A percentile compares a stretch with the other conserved stretches of the same genome.
Conservation (phyloP, 2,888 invertebrate species). For the Morpho deidamia region DNA sequence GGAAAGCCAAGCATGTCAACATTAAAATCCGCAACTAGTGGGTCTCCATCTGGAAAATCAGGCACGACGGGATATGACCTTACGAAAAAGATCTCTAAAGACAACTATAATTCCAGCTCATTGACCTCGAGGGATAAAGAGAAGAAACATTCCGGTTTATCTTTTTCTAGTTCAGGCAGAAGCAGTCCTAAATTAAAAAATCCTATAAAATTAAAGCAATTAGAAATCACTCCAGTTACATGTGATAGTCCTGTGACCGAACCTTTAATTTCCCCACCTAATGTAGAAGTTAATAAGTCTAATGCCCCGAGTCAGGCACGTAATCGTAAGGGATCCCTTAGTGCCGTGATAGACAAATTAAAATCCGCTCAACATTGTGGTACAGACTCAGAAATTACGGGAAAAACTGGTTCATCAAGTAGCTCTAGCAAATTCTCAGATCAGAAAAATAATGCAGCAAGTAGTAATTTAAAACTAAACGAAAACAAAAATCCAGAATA, state of each 20-base stretch:
- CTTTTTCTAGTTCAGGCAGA: constrained; percentile 74
- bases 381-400: constrained; percentile 69
- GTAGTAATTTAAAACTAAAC: constrained; percentile 53
- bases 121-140: constrained; percentile 73
- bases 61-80: constrained; percentile 73
- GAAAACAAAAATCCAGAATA: constrained; percentile 87
- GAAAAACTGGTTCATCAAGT: constrained; percentile 70
- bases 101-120: constrained; percentile 61
- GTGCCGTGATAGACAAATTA: constrained; percentile 92
- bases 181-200: constrained; percentile 84
- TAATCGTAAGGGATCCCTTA: constrained; percentile 86
- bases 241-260: constrained; percentile 67
- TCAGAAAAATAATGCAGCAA: constrained; percentile 60
- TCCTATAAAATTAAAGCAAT: constrained; percentile 82
- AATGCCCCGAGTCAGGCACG: constrained; percentile 79
- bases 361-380: constrained; percentile 85
- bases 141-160: constrained; percentile 71
- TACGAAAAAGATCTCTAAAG: constrained; percentile 76
- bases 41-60: constrained; percentile 82
- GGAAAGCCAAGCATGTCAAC: constrained; percentile 95
- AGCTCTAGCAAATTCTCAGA: constrained; percentile 65
- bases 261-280: constrained; percentile 69
- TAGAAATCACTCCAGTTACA: constrained; percentile 79
- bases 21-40: constrained; percentile 86
- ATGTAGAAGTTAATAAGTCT: constrained; percentile 79